Evolutionary conservation across 2,113 vertebrate species (phyloP), one percentile per base, ranked within the genome.

Genomic region (Zosterops hypoxanthus): DNA sequence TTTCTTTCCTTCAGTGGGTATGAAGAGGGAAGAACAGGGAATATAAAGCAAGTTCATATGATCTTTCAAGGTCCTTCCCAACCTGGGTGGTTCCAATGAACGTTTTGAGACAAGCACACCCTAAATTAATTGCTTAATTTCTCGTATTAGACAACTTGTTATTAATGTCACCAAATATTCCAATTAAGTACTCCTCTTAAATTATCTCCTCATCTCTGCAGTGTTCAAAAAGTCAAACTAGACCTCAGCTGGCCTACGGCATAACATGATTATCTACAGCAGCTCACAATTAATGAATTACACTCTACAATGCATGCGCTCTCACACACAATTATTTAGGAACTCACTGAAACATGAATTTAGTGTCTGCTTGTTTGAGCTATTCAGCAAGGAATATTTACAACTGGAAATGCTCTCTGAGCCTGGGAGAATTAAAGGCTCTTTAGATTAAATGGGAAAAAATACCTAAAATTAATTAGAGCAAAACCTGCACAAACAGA

Each of bases 151-250:
- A 77, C 72, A 97, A 87, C 59, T 90, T 95, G 91, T 72, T 92
- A 96, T 94, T 97, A 95, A 83, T 44, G 73, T 88, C 89, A 96
- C 61, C 80, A 85, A 97, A 79, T 78, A 81, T 63, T 90, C 95
- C 92, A 95, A 96, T 94, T 97, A 97, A 95, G 46, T 66, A 92
- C 47, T 96, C 47, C 91, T 92, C 88, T 93, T 82, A 97, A 95
- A 97, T 95, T 91, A 90, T 80, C 70, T 83, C 55, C 77, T 94
- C 72, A 94, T 91, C 39, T 56, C 53, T 81, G 72, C 81, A 79
- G 19, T 69, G 77, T 49, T 93, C 79, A 95, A 44, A 93, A 71
- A 65, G 76, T 39, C 31, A 93, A 84, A 75, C 59, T 46, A 90
- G 33, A 50, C 86, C 19, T 92, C 65, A 88, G 21, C 44, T 41